These are phyloP conservation scores for Lerista edwardsae DNA, from an alignment of 2,797 vertebrate genomes.

Conservation along the genomic window DNA sequence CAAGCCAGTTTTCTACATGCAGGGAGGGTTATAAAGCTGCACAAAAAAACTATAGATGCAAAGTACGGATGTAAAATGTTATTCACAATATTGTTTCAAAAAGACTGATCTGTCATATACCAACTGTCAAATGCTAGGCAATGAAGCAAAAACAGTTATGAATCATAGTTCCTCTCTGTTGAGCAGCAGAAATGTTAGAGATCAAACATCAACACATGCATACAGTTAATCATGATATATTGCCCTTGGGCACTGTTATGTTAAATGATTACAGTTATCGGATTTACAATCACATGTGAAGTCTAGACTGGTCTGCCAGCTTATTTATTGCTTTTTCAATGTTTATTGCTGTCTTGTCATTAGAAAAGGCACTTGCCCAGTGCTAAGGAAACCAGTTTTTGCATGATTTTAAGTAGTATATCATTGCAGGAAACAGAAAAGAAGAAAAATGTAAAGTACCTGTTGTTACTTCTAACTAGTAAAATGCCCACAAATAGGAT, in stretches of 20 bases:
- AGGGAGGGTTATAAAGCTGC: not conserved
- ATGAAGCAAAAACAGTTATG: conserved; percentile 7
- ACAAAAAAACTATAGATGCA: conserved; percentile 30
- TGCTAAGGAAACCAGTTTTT: conserved; percentile 32
- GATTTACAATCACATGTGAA: conserved; percentile 34
- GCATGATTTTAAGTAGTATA: conserved; percentile 10
- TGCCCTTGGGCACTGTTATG: not conserved
- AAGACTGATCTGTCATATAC: not conserved
- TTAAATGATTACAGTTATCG: conserved; percentile 29
- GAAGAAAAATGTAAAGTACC: conserved; percentile 25
- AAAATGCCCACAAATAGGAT: not conserved
- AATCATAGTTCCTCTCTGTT: not conserved
- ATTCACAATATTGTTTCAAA: not conserved
- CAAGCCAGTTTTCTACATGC: not conserved
- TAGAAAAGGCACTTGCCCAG: not conserved
- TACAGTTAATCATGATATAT: not conserved
- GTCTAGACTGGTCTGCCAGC: not conserved
- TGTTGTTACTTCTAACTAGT: not conserved
- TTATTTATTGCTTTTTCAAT: conserved; percentile 46
- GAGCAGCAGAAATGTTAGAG: conserved; percentile 3
- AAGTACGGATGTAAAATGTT: conserved; percentile 5
- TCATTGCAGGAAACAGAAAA: not conserved
- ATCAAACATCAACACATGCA: conserved; percentile 26
- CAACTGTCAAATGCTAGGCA: conserved; percentile 20
- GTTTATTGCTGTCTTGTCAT: conserved; percentile 34